phyloP scores from a whole-genome alignment of 2,888 invertebrate species.

The Pollenia amentaria region DNA sequence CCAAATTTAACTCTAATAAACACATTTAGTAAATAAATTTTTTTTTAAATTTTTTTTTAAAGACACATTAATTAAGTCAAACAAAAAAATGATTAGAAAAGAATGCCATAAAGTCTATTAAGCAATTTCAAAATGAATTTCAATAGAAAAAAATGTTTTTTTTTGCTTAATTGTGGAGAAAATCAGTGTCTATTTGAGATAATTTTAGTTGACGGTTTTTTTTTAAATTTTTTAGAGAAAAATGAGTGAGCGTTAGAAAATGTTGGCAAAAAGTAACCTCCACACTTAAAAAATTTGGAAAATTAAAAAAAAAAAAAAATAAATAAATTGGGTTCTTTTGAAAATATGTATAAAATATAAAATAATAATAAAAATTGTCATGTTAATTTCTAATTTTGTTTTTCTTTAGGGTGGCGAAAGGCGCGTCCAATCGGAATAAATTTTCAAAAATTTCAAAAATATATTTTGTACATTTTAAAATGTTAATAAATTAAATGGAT shows the following conservation, averaged over 20 bases:
- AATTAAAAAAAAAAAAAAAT: not conserved
- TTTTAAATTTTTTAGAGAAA: not conserved
- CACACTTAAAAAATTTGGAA: not conserved
- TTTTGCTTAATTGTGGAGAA: not conserved
- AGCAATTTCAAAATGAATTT: constrained; percentile 21
- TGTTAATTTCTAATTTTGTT: constrained; percentile 21
- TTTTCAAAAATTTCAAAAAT: not conserved
- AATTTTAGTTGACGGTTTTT: constrained; percentile 10
- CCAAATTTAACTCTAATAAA: too few species aligned
- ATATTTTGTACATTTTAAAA: not conserved
- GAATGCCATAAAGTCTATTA: constrained; percentile 29
- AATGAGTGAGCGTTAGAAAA: constrained; percentile 33
- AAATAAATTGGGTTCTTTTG: constrained; percentile 17
- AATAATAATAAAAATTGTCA: constrained; percentile 19
- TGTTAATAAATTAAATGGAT: constrained; percentile 29
- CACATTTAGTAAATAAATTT: constrained; percentile 16
- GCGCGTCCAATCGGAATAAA: not conserved
- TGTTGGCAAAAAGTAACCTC: constrained; percentile 15
- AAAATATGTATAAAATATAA: not conserved
- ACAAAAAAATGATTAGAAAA: not conserved
- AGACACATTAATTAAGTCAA: not conserved
- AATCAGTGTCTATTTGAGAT: not conserved
- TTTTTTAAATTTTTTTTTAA: not conserved
- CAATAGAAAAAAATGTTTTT: not conserved
- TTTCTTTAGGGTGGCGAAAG: constrained; percentile 6